Evolutionary conservation across 2,113 vertebrate species (phyloP).

Genomic region (Hyaena hyaena): DNA sequence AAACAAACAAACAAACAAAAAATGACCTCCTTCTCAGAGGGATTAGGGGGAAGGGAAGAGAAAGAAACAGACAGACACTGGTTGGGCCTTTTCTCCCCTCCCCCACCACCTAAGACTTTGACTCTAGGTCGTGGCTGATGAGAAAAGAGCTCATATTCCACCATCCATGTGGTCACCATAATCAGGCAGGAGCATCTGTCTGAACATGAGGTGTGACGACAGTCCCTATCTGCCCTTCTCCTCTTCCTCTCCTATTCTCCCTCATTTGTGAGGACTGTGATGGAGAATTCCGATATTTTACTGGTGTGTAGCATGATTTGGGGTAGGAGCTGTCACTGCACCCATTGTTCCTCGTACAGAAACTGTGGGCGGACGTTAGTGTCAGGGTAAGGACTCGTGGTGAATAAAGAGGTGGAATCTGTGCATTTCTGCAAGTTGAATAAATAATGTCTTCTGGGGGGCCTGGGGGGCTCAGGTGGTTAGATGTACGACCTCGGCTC

Average conservation of each 20-base stretch:
- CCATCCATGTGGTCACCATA: background rate
- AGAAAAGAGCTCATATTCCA: background rate
- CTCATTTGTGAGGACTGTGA: background rate
- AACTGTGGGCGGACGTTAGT: background rate
- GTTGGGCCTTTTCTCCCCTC: background rate
- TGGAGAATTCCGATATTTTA: background rate
- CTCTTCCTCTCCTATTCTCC: background rate
- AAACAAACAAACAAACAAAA: background rate
- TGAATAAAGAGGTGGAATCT: background rate
- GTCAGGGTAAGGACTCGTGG: background rate
- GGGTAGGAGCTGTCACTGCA: background rate
- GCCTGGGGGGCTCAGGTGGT: no score
- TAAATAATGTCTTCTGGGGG: background rate
- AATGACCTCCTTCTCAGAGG: no score
- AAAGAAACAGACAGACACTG: no score
- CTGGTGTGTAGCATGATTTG: background rate
- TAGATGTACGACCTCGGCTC: no score
- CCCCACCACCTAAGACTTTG: background rate
- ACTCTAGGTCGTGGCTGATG: background rate
- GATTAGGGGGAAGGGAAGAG: no score
- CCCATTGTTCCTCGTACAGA: background rate
- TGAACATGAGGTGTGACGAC: background rate
- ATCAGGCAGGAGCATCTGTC: background rate
- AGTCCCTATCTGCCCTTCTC: background rate
- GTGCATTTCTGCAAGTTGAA: background rate